Evolutionary conservation across 2,113 vertebrate species (phyloP).

Genomic region (Oncorhynchus gorbuscha): DNA sequence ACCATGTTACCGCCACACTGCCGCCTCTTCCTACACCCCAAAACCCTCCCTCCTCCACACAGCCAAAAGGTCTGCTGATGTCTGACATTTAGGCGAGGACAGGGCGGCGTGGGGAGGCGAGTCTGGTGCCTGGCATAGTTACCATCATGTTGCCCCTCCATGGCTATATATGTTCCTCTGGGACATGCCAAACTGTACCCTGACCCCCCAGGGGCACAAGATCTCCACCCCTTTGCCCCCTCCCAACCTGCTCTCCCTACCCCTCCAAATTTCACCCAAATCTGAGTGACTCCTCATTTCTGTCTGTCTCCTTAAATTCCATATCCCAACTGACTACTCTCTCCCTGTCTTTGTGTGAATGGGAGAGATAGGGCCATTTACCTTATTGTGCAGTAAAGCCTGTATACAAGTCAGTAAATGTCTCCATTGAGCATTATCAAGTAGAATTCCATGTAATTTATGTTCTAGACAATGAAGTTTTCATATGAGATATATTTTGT

Average conservation of each 20-base stretch:
- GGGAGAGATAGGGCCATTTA: conserved; percentile 8
- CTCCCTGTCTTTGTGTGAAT: not conserved
- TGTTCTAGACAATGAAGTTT: no score
- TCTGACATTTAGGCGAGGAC: conserved; percentile 74
- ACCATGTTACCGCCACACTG: conserved; percentile 61
- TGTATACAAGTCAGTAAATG: no score
- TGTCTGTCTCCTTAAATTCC: conserved; percentile 54
- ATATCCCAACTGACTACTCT: conserved; percentile 22
- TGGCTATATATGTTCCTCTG: conserved; percentile 45
- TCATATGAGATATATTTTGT: not conserved
- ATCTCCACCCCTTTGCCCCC: conserved; percentile 34
- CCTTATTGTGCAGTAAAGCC: no score
- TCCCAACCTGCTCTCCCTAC: conserved; percentile 10
- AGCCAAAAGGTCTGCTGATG: conserved; percentile 68
- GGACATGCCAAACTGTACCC: conserved; percentile 39
- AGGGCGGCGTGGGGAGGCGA: conserved; percentile 65
- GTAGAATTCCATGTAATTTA: not conserved
- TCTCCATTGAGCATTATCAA: not conserved
- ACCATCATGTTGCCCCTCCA: conserved; percentile 55
- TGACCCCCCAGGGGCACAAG: conserved; percentile 61
- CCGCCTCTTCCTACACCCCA: conserved; percentile 37
- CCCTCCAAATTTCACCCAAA: conserved; percentile 60
- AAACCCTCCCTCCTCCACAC: conserved; percentile 44
- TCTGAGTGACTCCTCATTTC: conserved; percentile 52
- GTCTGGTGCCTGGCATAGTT: conserved; percentile 64